Evolutionary conservation across 2,888 invertebrate genomes (phyloP), one percentile per base, ranked within the genome.

Genomic region (Anorthoa munda): DNA sequence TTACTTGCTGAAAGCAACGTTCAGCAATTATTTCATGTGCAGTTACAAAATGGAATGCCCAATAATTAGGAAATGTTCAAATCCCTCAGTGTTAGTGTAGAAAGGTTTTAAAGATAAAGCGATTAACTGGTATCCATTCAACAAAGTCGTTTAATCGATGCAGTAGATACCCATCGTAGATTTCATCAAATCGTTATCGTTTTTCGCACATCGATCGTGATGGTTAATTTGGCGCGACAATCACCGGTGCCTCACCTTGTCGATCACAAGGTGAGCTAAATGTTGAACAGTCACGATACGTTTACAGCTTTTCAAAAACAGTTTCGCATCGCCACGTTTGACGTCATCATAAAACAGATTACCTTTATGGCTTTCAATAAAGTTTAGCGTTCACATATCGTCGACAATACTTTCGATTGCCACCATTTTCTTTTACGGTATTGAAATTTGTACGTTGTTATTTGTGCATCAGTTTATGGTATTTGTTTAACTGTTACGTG

Each of bases 261-360:
- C 78, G 70, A 69, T 64, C 67, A 77, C 79, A 63, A 86, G 79
- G 81, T 82, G 75, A 78, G 50, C 63, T 84, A 87, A 87, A 90
- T 82, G 85, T 79, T 59, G 75, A 21, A 65, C 50, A 86, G 89
- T 89, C 92, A 91, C 90, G 91, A 88, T 69, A 90, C 66, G 18
- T 67, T 48, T 65, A 59, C 31, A 65, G 77, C 50, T 58, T 58
- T 73, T 63, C 56, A 39, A 68, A 70, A 70, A 82, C 50, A 58
- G 66, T 72, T 77, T 71, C 67, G 55, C 63, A 50, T 70, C 64
- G 58, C 53, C 66, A 58, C 26, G 56, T 66, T 75, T 81, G 74
- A 84, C 69, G 77, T 75, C 75, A 75, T 60, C 68, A 75, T 73
- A 70, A 55, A 72, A 61, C n/a, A 60, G 31, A 66, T 74, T 66